A percentile compares a stretch with the other conserved stretches of the same genome.
Evolutionary conservation across 2,797 vertebrate species (phyloP).

Genomic region (Sebastiscus tertius): DNA sequence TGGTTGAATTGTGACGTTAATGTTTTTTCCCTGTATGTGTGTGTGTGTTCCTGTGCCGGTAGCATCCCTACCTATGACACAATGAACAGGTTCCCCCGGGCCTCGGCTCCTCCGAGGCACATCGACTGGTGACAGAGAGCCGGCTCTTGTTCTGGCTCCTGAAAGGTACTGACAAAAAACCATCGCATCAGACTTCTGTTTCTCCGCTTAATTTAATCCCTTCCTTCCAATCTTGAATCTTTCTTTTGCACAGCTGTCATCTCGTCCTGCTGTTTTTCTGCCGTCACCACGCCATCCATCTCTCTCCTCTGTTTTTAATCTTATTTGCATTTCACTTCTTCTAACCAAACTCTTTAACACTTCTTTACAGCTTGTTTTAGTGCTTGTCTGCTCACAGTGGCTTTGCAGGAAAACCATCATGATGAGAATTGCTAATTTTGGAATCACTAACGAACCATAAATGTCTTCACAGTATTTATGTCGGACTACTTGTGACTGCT

Average conservation of each 20-base stretch:
- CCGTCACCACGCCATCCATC: not conserved
- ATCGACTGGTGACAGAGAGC: slow-evolving; percentile 85
- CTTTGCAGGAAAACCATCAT: slow-evolving; percentile 60
- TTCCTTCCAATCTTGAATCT: not conserved
- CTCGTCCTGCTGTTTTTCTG: slow-evolving; percentile 17
- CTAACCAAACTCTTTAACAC: slow-evolving; percentile 34
- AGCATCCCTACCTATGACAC: slow-evolving; percentile 84
- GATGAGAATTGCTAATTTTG: slow-evolving; percentile 64
- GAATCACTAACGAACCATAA: slow-evolving; percentile 35
- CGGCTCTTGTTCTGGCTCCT: slow-evolving; percentile 61
- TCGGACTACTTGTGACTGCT: slow-evolving; percentile 33
- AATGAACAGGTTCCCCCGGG: slow-evolving; percentile 85
- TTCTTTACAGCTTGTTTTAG: slow-evolving; percentile 69
- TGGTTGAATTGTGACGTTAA: slow-evolving; percentile 31
- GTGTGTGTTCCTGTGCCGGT: slow-evolving; percentile 46
- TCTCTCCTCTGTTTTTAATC: not conserved
- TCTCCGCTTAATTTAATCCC: not conserved
- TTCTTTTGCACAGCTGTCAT: slow-evolving; percentile 35
- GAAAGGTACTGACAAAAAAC: slow-evolving; percentile 77
- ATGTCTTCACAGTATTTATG: slow-evolving; percentile 49
- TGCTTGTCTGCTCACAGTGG: slow-evolving; percentile 56
- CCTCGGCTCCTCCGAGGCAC: slow-evolving; percentile 82
- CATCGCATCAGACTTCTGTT: not conserved
- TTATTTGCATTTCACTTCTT: not conserved
- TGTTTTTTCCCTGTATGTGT: slow-evolving; percentile 22